These are phyloP conservation scores for Eclectus roratus DNA, from an alignment of 2,113 vertebrate species.

Conservation along the genomic window DNA sequence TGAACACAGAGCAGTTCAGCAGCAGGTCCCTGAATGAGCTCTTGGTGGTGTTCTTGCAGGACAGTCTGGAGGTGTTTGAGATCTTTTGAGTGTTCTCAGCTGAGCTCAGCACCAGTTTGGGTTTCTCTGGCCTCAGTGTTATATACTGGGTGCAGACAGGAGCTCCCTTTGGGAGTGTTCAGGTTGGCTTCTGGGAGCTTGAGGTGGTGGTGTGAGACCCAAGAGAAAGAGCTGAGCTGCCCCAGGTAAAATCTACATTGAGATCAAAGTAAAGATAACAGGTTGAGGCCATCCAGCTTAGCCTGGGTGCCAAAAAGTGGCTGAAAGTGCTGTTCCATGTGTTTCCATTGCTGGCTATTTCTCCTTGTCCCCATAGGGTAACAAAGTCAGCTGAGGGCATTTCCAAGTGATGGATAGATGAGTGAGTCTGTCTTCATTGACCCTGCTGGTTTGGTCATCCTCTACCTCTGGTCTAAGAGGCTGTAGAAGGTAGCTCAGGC, in stretches of 20 bases:
- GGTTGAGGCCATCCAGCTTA: not conserved
- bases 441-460: not conserved
- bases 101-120: not conserved
- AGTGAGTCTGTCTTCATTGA: fast-evolving
- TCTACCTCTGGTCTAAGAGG: not conserved
- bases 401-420: not conserved
- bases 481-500: not conserved
- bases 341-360: not conserved
- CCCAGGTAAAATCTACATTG: fast-evolving
- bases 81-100: not conserved
- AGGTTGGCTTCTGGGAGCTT: not conserved
- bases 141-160: not conserved
- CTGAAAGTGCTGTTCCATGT: not conserved
- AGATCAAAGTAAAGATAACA: not conserved
- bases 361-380: not conserved
- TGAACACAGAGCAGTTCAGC: not conserved
- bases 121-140: not conserved
- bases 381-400: not conserved
- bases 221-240: not conserved
- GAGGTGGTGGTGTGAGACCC: not conserved
- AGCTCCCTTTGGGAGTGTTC: not conserved
- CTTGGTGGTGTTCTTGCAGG: not conserved
- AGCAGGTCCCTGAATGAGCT: not conserved
- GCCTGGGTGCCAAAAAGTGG: not conserved
- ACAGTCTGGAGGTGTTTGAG: not conserved